Evolutionary conservation across 2,888 invertebrate genomes (phyloP).

Genomic region (Perizoma affinitatum): DNA sequence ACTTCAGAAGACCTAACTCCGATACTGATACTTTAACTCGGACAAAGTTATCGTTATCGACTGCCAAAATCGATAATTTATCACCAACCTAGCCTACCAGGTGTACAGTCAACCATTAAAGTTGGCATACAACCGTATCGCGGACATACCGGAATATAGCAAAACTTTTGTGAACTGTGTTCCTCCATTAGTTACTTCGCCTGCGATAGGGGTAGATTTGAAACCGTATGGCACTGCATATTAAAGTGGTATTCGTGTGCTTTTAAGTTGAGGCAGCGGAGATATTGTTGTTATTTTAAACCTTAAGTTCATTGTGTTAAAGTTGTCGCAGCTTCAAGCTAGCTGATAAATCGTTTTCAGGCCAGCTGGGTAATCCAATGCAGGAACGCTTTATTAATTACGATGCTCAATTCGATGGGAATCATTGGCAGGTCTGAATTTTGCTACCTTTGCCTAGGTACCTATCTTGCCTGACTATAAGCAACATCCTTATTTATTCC

Average conservation of each 20-base stretch:
- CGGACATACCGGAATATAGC: too few species aligned
- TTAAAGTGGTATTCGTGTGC: too few species aligned
- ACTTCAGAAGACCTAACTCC: slow-evolving; percentile 14
- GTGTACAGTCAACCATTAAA: slow-evolving; percentile 34
- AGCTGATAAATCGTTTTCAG: slow-evolving; percentile 54
- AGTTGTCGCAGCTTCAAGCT: too few species aligned
- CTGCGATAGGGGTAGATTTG: neutral
- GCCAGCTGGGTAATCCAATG: slow-evolving; percentile 49
- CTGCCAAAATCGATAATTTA: slow-evolving; percentile 50
- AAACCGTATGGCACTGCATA: slow-evolving; percentile 9
- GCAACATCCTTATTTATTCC: too few species aligned
- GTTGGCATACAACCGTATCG: neutral
- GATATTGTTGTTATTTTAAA: slow-evolving; percentile 34
- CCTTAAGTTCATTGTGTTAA: slow-evolving; percentile 24
- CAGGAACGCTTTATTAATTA: slow-evolving; percentile 54
- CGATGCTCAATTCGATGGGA: slow-evolving; percentile 28
- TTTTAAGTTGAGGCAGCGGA: too few species aligned
- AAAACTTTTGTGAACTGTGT: too few species aligned
- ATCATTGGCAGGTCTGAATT: slow-evolving; percentile 1
- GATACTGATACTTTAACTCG: slow-evolving; percentile 34
- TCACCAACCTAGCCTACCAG: slow-evolving; percentile 38
- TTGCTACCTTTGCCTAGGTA: neutral
- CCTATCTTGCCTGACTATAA: too few species aligned
- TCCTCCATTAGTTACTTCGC: too few species aligned
- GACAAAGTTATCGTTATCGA: slow-evolving; percentile 49